Evolutionary conservation across 53 echinoderm and acorn worm genomes (phyloP).

Genomic region (Holothuria leucospilota): DNA sequence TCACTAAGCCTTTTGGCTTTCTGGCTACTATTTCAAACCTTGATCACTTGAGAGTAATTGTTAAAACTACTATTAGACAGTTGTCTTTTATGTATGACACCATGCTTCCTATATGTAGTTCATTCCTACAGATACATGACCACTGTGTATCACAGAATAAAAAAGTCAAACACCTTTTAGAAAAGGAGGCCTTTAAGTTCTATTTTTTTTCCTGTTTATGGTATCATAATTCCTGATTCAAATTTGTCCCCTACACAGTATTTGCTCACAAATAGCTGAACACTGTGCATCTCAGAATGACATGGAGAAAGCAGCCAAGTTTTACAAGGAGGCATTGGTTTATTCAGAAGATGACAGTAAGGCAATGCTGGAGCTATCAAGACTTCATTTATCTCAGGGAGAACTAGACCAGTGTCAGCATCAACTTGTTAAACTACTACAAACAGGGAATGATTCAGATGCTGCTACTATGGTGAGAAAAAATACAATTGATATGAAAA

Average conservation of each 20-base stretch:
- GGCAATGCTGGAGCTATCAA: conserved; percentile 92
- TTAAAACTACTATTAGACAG: too few species aligned
- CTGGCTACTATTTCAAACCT: too few species aligned
- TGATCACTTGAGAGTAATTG: too few species aligned
- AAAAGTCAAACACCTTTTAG: too few species aligned
- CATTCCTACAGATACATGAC: too few species aligned
- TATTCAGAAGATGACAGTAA: conserved; percentile 86
- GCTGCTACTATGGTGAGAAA: conserved; percentile 85
- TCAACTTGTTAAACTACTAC: conserved; percentile 91
- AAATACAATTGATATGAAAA: too few species aligned
- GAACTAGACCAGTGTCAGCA: conserved; percentile 97
- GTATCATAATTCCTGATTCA: not conserved
- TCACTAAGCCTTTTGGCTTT: too few species aligned
- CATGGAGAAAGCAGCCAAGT: conserved; percentile 88
- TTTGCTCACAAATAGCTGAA: conserved; percentile 97
- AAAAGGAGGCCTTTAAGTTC: too few species aligned
- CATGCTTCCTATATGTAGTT: too few species aligned
- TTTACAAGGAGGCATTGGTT: conserved; percentile 98
- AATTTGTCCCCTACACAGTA: conserved; percentile 55
- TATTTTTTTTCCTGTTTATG: too few species aligned
- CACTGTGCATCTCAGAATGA: conserved; percentile 83
- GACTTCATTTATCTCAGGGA: conserved; percentile 84
- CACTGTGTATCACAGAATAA: too few species aligned
- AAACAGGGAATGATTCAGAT: conserved; percentile 86
- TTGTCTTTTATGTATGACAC: too few species aligned